Evolutionary conservation across 2,888 invertebrate genomes (phyloP), one percentile per base, ranked within the genome.

Genomic region (Pseudococcus longispinus): DNA sequence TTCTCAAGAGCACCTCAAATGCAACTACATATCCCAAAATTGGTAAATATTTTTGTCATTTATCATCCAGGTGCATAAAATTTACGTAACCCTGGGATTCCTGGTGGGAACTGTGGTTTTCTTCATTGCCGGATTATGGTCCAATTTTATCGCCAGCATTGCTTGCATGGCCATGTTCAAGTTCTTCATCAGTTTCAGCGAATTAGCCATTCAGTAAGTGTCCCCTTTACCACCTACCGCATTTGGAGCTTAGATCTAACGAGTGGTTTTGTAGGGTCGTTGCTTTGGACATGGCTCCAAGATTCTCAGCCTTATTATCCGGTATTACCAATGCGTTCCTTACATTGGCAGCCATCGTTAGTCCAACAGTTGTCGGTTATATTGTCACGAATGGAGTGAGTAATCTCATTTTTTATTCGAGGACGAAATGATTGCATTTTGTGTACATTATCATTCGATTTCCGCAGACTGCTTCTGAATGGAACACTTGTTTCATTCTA

Each of bases 131-230:
- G 77, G 77, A n/a, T 18, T 29, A 2, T 86, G 86, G 86, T 46
- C 77, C 6, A 44, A 80, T 44, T 86, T 86, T 23, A 46, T 80
- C 13, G 86, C 44, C 42, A 80, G 51, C 15, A 86, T 86, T 2
- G 20, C 44, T 23, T 77, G 74, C 29, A 77, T 86, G 44, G 80
- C 86, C 20, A 32, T 77, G 23, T 86, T 77, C 77, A 86, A 77
- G 74, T 86, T 86, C 29, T 74, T 86, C n/a, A 55, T 51, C 29
- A 46, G 70, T 55, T 86, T 70, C 15, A 74, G 86, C 51, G 86
- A 86, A 55, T 51, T 77, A 18, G 77, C 77, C 77, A 80, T 80
- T 20, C 77, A 80, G 86, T 86, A 86, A 51, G 86, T 44, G 37
- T n/a, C n/a, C n/a, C 37, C 37, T 37, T 37, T 37, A 5, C 5